Evolutionary conservation across 1,140 invertebrate genomes (phyloP), one percentile per base, ranked within the genome.

Genomic region (Marisa cornuarietis): DNA sequence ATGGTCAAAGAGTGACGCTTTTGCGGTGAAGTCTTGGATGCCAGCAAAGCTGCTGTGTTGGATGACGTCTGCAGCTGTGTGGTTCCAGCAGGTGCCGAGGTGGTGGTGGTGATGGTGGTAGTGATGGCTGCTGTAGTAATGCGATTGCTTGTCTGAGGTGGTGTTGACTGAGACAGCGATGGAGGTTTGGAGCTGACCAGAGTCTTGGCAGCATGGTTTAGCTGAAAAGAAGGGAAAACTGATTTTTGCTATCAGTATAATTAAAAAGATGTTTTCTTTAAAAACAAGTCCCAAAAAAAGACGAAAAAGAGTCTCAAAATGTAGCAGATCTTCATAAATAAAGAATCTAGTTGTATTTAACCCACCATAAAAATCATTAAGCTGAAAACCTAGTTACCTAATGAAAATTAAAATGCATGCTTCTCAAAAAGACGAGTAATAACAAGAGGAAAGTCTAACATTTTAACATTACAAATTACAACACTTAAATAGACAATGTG

Each of bases 131-230:
- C 8, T 31, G 66, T 74, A 81, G 54, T 52, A 73, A 20, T 75
- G 69, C 71, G 42, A 69, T 24, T 58, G 69, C 62, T 72, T 31
- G 72, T 76, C 58, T 54, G 24, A 61, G 42, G 51, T 52, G 61
- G 76, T 16, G 26, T 8, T 52, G 24, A 62, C 62, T 83, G 51
- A 51, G 61, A 58, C 51, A 77, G 31, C 24, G 68, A 82, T 76
- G 82, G 86, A 42, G 82, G 78, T 63, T 86, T 84, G 11, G 83
- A 81, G 77, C 80, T 84, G 31, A 88, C 79, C 26, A 88, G 72
- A 51, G 76, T 81, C 79, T 87, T 87, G 72, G 88, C 88, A 75
- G 88, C 85, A 78, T 94, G 94, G 91, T 98, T 98, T 83, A 97
- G 91, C 91, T 97, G 95, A 61, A 88, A 87, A 79, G 84, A 83